Base-by-base conservation (phyloP, 2,888 invertebrate genomes). In the Cordilura impudica region DNA sequence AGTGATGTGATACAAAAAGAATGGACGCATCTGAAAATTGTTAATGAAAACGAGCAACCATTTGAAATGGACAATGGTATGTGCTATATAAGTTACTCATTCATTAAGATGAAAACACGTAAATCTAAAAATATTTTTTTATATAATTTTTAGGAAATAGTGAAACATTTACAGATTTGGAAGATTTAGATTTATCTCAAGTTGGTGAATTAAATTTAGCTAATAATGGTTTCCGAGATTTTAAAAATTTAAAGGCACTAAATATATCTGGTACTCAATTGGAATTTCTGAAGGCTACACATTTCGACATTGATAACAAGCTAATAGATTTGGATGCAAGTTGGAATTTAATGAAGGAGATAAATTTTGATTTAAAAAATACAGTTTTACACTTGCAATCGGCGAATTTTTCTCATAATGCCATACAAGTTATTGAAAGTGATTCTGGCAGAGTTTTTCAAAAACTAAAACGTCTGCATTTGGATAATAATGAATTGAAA, bases 321-420 rank as follows among this genome's bases (percentile, higher is more conserved):
- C 72, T 89, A 16, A 81, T 85, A 56, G 39, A 79, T 39, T 74
- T 89, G n/a, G 89, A 89, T 81, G 84, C 84, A 1, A 89, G 88
- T 56, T 78, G 84, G 77, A 89, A 89, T 80, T 69, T 77, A 7
- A 76, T 89, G 35, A 21, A 65, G 5, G 23, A 58, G 1, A 67
- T 89, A 18, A 80, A 75, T n/a, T 82, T 76, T 16, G 81, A 82
- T 12, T 72, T 83, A 29, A 76, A 87, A 56, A 74, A 53, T 29
- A 82, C 82, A 45, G 73, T 89, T 12, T 73, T 53, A 3, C 81
- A 84, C 39, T 31, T 89, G 71, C 82, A 83, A 75, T 78, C 81
- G 66, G 85, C 84, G 0, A 88, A 89, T 80, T 86, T 89, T 45
- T 85, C 89, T 2, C 76, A 86, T 31, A 89, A 89, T 66, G 29